Evolutionary conservation across 2,888 invertebrate genomes (phyloP), one percentile per base, ranked within the genome.

Genomic region (Smittia aterrima): DNA sequence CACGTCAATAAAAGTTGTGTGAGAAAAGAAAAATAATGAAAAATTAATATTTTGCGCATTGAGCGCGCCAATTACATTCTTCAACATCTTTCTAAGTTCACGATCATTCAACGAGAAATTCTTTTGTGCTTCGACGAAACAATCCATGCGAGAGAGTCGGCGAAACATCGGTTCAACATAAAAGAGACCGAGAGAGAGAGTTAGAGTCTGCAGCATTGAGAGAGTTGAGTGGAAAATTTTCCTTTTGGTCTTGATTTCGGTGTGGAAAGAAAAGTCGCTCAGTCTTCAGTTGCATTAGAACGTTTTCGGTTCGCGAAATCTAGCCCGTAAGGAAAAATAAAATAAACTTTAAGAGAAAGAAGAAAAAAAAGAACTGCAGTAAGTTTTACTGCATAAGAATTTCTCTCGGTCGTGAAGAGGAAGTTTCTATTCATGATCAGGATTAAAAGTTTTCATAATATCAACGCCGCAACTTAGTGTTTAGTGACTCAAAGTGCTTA

Each of bases 301-400:
- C 27, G 27, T 27, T 25, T 11, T 27, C 64, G 64, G 64, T 64
- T 64, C 64, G 64, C 16, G 64, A 58, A 58, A 58, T 6, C 58
- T 58, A 58, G 58, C 20, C 58, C 58, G 18, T 64, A 64, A 27
- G 27, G 64, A 27, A 64, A 13, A 58, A 58, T 9, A 58, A 27
- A 64, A 27, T n/a, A 27, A 27, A 64, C 1, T 25, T 25, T 13
- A 22, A 27, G n/a, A 27, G 64, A 64, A 27, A 58, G 22, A 27
- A 72, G 68, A 71, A 53, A n/a, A 47, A 38, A 72, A 72, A 72
- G 62, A 58, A 72, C 72, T 72, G 72, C 72, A 72, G 72, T 72
- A 72, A 66, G 7, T 24, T 62, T 62, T 72, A 62, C 62, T 62
- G 62, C 72, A 70, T 72, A 54, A 72, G 16, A 38, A 20, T 72